Evolutionary conservation across 1,140 invertebrate species (phyloP).

Genomic region (Dreissena polymorpha): DNA sequence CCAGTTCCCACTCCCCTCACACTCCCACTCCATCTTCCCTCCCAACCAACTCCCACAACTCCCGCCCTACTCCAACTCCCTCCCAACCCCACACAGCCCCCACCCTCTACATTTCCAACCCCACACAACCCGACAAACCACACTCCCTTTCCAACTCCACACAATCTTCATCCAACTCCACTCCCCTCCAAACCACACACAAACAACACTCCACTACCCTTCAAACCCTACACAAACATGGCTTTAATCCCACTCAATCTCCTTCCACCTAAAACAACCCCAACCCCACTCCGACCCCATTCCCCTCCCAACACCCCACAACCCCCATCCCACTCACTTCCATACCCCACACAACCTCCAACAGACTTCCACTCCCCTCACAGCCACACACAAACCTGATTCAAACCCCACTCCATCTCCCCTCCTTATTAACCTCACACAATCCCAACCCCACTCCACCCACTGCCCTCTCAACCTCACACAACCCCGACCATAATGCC

Average conservation of each 20-base stretch:
- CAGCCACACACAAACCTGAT: not conserved
- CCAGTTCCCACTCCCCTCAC: too few relatives aligned
- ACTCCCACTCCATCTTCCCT: too few relatives aligned
- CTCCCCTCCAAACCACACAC: too few relatives aligned
- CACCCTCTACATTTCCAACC: not conserved
- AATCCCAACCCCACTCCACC: too few relatives aligned
- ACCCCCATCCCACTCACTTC: not conserved
- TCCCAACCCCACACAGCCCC: constrained; percentile 10
- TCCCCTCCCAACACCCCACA: too few relatives aligned
- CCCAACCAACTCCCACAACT: not conserved
- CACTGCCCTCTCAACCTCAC: not conserved
- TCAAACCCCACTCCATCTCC: not conserved
- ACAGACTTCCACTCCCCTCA: too few relatives aligned
- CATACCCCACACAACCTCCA: not conserved
- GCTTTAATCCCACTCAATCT: not conserved
- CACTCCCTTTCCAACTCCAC: not conserved
- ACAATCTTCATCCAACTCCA: not conserved
- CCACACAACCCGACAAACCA: not conserved
- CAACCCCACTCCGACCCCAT: too few relatives aligned
- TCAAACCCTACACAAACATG: not conserved
- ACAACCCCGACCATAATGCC: not conserved
- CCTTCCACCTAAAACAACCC: not conserved
- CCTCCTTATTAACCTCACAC: not conserved
- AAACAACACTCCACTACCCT: not conserved
- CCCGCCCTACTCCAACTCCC: not conserved